Conservation (phyloP, 2,113 vertebrate genomes). For the Gallinago media region DNA sequence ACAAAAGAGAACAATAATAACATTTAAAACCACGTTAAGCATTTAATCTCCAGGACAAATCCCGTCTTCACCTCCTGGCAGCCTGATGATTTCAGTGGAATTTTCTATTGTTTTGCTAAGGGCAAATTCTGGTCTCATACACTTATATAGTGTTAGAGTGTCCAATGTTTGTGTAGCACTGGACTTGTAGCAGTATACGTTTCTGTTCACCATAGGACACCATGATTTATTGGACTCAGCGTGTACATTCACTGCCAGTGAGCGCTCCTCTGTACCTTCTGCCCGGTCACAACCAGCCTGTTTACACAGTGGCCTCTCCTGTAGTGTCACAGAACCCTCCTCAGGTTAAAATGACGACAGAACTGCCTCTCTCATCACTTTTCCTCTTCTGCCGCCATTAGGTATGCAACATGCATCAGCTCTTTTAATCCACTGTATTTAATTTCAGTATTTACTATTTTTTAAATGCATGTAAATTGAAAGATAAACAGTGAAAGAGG, state of each 20-base stretch:
- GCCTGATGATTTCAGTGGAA: background rate
- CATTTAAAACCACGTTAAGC: background rate
- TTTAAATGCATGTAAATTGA: background rate
- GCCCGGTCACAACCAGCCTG: background rate
- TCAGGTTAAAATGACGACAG: background rate
- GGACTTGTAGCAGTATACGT: background rate
- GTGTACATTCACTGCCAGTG: background rate
- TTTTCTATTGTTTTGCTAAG: background rate
- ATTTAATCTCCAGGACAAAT: background rate
- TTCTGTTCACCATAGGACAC: background rate
- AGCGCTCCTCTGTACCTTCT: background rate
- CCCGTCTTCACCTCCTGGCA: background rate
- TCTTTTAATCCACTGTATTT: background rate
- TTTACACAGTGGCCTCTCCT: fast-evolving
- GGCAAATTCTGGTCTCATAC: background rate
- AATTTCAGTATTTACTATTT: background rate
- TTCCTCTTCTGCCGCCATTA: background rate
- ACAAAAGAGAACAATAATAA: background rate
- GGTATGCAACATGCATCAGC: background rate
- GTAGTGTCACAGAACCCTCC: background rate
- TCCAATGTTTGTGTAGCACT: background rate
- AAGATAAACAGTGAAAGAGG: background rate
- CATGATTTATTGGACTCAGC: background rate
- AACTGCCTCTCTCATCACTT: background rate
- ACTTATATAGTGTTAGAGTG: background rate